Evolutionary conservation across 92 coral and sea anemone genomes (phyloP), one percentile per base, ranked within the genome.

Genomic region (Diadumene lineata): DNA sequence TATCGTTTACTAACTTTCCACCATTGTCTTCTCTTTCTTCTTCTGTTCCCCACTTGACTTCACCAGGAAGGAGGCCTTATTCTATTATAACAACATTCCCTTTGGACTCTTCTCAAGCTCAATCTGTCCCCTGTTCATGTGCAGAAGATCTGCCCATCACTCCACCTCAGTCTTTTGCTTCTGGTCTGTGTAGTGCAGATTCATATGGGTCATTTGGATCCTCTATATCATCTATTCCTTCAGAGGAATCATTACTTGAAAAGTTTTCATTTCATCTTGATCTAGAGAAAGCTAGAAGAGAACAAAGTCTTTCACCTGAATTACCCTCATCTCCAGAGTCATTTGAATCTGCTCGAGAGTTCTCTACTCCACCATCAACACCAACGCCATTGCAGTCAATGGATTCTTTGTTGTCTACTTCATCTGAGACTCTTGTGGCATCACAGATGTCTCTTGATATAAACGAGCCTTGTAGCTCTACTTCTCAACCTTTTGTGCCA

Each of bases 131-230:
- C 46, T 72, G 56, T 34, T 23, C 24, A 22, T 28, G 43, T 31
- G 51, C 77, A 22, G 48, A 43, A 17, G 33, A 61, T 2, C 46
- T 46, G 34, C 66, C 77, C 18, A 57, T 56, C 24, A 72, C 77
- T 32, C 77, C 77, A 21, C 77, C 77, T 18, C 77, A 72, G 24
- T 72, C 77, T 16, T 56, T 72, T 56, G 62, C 77, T 15, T 72
- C 77, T 24, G 63, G 55, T 56, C 51, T 56, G 25, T 56, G 18
- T 50, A 27, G 24, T 0, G 29, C 38, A 24, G 58, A 53, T 53
- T 53, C 58, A 9, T 21, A 13, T 38, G 58, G 46, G 33, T 70
- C 75, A 9, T 58, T 70, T 70, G 58, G 61, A 32, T 72, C 67
- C 62, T 72, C 77, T 1, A 66, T 56, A 31, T 72, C 66, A 13